These are phyloP conservation scores for Clistopyga incitator DNA, from an alignment of 2,888 invertebrate species.

Conservation along the genomic window DNA sequence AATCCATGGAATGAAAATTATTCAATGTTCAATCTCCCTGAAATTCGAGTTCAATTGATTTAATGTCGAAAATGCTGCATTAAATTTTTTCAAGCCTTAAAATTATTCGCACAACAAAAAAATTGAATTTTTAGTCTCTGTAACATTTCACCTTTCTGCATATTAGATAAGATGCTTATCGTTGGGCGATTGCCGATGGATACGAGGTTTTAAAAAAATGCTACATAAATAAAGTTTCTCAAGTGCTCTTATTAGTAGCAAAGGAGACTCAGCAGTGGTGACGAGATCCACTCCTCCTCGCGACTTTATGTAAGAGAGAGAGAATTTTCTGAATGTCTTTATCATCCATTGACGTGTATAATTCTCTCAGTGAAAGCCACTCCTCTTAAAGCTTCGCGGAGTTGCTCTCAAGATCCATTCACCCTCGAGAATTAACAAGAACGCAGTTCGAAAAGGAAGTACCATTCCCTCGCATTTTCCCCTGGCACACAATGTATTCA, in stretches of 20 bases:
- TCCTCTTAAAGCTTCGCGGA: not conserved
- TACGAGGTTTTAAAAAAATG: not conserved
- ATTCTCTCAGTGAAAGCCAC: slow-evolving; percentile 7
- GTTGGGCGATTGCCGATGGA: not conserved
- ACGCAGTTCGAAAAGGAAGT: slow-evolving; percentile 7
- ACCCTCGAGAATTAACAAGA: slow-evolving; percentile 29
- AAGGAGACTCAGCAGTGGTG: not conserved
- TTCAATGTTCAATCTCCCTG: too few species aligned
- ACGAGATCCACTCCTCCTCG: not conserved
- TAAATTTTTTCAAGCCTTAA: not conserved
- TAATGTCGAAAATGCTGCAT: not conserved
- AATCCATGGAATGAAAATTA: too few species aligned
- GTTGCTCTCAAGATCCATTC: slow-evolving; percentile 8
- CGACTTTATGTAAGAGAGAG: not conserved
- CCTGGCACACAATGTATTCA: slow-evolving; percentile 38
- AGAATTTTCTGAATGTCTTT: slow-evolving; percentile 17
- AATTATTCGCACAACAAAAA: not conserved
- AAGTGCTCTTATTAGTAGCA: slow-evolving; percentile 10
- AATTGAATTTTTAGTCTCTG: not conserved
- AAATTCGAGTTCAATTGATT: not conserved
- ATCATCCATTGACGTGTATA: slow-evolving; percentile 10
- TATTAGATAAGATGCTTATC: not conserved
- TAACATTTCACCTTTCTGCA: not conserved
- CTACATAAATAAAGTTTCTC: not conserved
- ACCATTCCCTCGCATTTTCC: slow-evolving; percentile 17